A percentile compares a stretch with the other conserved stretches of the same genome.
Conservation (phyloP, 2,888 invertebrate species). For the Thecocarcelia acutangulata region DNA sequence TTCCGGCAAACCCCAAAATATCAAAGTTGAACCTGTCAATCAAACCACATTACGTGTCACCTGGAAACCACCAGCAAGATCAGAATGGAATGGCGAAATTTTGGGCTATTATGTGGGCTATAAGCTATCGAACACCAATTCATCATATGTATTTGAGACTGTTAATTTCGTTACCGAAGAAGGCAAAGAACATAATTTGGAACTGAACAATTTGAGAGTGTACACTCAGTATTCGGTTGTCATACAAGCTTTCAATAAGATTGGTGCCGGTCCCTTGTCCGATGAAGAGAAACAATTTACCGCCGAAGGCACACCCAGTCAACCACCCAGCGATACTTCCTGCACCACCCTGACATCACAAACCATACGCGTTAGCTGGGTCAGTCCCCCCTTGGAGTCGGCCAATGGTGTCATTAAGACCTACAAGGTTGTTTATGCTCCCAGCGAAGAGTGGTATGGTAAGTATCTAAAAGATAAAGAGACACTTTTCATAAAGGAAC, state of each 20-base stretch:
- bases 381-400: slow-evolving; percentile 93
- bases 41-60: slow-evolving; percentile 93
- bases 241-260: slow-evolving; percentile 96
- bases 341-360: slow-evolving; percentile 97
- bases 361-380: slow-evolving; percentile 96
- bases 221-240: slow-evolving; percentile 98
- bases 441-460: slow-evolving; percentile 96
- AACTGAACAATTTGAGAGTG: slow-evolving; percentile 90
- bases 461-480: slow-evolving; percentile 81
- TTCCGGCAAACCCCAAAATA: slow-evolving; percentile 91
- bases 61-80: slow-evolving; percentile 94
- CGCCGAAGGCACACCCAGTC: slow-evolving; percentile 95
- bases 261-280: slow-evolving; percentile 95
- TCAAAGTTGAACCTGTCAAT: slow-evolving; percentile 92
- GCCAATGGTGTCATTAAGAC: slow-evolving; percentile 98
- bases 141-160: slow-evolving; percentile 94
- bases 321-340: slow-evolving; percentile 94
- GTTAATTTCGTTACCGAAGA: slow-evolving; percentile 95
- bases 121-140: slow-evolving; percentile 91
- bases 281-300: slow-evolving; percentile 95
- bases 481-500: no score
- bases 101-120: slow-evolving; percentile 95
- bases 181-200: slow-evolving; percentile 93
- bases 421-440: slow-evolving; percentile 96
- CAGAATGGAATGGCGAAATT: slow-evolving; percentile 96